phyloP scores from a whole-genome alignment of 2,797 vertebrate genomes.

The Halcyon badia region DNA sequence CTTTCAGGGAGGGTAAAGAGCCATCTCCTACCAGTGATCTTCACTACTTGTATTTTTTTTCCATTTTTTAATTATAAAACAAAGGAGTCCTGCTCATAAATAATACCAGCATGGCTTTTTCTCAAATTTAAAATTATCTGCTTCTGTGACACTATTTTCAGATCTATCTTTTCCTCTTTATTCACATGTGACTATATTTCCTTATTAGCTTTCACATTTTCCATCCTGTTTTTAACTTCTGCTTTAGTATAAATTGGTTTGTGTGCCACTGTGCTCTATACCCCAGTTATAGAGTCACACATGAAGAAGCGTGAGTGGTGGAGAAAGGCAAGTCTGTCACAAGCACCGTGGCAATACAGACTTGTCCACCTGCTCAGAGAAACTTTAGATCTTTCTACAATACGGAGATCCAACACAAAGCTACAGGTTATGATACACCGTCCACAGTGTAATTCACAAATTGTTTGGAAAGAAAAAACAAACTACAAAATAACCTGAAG shows the following conservation, averaged over 20 bases:
- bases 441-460: neutral
- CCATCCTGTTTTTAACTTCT: neutral
- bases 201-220: slow-evolving; percentile 30
- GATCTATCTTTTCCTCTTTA: neutral
- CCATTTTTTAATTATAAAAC: slow-evolving; percentile 3
- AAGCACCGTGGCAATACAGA: neutral
- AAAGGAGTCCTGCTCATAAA: neutral
- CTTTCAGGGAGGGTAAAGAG: neutral
- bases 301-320: neutral
- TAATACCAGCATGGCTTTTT: neutral
- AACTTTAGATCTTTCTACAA: neutral
- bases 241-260: neutral
- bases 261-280: neutral
- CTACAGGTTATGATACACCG: neutral
- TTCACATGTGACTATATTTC: neutral
- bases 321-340: neutral
- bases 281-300: neutral
- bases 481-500: neutral
- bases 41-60: neutral
- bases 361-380: neutral
- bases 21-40: neutral
- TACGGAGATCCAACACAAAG: neutral
- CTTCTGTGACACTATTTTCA: slow-evolving; percentile 6
- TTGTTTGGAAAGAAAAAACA: neutral
- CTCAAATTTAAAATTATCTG: neutral